Percentiles rank a stretch among this genome's conserved stretches.
These are phyloP conservation scores for Caenorhabditis plicata DNA, from an alignment of 2,888 invertebrate genomes.

Conservation along the genomic window DNA sequence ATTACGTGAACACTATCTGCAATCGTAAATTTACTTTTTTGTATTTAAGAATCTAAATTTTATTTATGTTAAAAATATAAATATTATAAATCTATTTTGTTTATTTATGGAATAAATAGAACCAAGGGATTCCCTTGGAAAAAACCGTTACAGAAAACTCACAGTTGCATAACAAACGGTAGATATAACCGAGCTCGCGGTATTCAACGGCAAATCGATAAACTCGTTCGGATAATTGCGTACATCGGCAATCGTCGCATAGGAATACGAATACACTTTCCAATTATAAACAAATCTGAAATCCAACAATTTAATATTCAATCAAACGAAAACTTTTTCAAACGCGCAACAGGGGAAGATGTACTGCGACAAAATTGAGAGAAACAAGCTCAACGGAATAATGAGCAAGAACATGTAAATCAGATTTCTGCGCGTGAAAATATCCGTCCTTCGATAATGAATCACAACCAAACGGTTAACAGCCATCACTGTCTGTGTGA, in stretches of 20 bases:
- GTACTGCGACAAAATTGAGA: slow-evolving; percentile 35
- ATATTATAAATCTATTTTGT: too few relatives aligned
- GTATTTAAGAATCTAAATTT: too few relatives aligned
- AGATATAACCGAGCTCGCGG: slow-evolving; percentile 25
- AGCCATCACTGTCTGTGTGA: slow-evolving; percentile 41
- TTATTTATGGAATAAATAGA: too few relatives aligned
- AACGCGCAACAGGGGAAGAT: slow-evolving; percentile 41
- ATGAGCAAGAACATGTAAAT: slow-evolving; percentile 12
- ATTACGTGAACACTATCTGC: too few relatives aligned
- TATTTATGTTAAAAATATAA: too few relatives aligned
- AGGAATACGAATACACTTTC: slow-evolving; percentile 33
- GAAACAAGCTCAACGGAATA: slow-evolving; percentile 20
- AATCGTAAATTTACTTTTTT: too few relatives aligned
- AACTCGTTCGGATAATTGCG: slow-evolving; percentile 42
- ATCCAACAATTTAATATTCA: background rate
- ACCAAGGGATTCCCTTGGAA: too few relatives aligned
- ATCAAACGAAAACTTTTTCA: background rate
- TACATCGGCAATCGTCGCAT: slow-evolving; percentile 14
- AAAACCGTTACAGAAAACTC: background rate
- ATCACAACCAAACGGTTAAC: slow-evolving; percentile 38
- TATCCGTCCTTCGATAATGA: slow-evolving; percentile 17
- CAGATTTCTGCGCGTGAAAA: slow-evolving; percentile 23
- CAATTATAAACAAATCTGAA: slow-evolving; percentile 42
- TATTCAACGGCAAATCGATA: slow-evolving; percentile 41
- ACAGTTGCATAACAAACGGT: slow-evolving; percentile 35